Evolutionary conservation across 2,797 vertebrate species (phyloP).

Genomic region (Aldrovandia affinis): DNA sequence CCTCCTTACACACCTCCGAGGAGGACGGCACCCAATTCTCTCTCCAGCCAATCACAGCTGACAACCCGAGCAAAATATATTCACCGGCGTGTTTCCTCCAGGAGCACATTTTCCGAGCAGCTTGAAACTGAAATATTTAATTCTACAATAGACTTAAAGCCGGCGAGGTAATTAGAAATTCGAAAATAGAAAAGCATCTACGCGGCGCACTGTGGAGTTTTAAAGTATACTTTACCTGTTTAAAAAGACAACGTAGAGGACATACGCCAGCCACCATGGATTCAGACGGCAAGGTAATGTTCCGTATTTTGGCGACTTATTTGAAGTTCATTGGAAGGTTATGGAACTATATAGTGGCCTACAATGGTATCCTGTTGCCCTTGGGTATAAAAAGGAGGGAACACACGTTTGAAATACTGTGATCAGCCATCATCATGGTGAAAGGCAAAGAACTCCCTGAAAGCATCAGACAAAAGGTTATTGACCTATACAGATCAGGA

Average conservation of each 20-base stretch:
- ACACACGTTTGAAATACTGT: no score
- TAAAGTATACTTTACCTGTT: neutral
- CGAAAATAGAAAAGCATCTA: neutral
- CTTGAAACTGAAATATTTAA: neutral
- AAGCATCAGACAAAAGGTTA: no score
- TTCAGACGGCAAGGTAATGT: slow-evolving; percentile 64
- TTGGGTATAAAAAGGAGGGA: no score
- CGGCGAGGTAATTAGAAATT: no score
- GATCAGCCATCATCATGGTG: no score
- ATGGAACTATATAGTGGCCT: no score
- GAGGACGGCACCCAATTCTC: slow-evolving; percentile 8
- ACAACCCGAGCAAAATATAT: slow-evolving; percentile 32
- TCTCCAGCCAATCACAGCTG: slow-evolving; percentile 41
- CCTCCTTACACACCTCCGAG: slow-evolving; percentile 39
- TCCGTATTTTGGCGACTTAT: no score
- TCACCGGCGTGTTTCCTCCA: slow-evolving; percentile 23
- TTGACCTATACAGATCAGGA: no score
- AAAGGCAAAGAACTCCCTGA: no score
- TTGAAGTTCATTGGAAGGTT: no score
- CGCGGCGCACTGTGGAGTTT: slow-evolving; percentile 5
- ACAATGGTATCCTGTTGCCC: no score
- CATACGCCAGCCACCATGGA: slow-evolving; percentile 57
- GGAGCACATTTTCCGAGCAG: neutral
- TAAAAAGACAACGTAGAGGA: neutral
- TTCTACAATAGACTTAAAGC: neutral